Base-by-base conservation (phyloP, 2,888 invertebrate species). In the Chaetoderma sp. region DNA sequence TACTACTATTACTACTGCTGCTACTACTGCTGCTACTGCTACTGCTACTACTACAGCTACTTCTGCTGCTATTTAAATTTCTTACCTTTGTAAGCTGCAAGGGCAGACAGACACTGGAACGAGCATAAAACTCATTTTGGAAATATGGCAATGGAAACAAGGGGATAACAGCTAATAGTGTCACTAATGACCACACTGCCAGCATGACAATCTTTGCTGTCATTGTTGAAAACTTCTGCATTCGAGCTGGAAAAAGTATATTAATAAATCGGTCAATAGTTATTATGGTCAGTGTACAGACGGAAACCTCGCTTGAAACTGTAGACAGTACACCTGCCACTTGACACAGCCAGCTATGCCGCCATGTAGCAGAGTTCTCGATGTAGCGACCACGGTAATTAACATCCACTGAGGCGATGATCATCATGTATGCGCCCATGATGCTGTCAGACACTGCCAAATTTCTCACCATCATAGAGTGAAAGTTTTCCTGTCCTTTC, bases 311-410 rank as follows among this genome's bases (percentile, higher is more conserved):
- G 28, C 61, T 57, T 4, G 86, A 86, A 52, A 87, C 82, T 0
- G 86, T 85, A 23, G 83, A 82, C 30, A 86, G 75, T 64, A 86
- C 85, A 2, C 87, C 87, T 10, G 86, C 85, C 16, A 84, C 65
- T 32, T 83, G 81, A 62, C 87, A 87, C 13, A 82, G 73, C 13
- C 63, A 60, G 60, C 83, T 83, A 5, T 74, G 70, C 4, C 83
- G 72, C 87, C 87, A 87, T 6, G 67, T 61, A 1, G 76, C 75
- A 21, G 49, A 63, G 25, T 76, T 70, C 58, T 77, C 76, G 25
- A 81, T 76, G 63, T 82, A 82, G 6, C 65, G 63, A 4, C 79
- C 79, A 36, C 70, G 50, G 63, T 81, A 82, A 55, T 78, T 63
- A 2, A 73, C 70, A 54, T 82, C 82, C 3, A 80, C 81, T 5